Percentiles rank a stretch among this genome's conserved stretches.
Evolutionary conservation across 2,888 invertebrate species (phyloP).

Genomic region (Bombyx huttoni): DNA sequence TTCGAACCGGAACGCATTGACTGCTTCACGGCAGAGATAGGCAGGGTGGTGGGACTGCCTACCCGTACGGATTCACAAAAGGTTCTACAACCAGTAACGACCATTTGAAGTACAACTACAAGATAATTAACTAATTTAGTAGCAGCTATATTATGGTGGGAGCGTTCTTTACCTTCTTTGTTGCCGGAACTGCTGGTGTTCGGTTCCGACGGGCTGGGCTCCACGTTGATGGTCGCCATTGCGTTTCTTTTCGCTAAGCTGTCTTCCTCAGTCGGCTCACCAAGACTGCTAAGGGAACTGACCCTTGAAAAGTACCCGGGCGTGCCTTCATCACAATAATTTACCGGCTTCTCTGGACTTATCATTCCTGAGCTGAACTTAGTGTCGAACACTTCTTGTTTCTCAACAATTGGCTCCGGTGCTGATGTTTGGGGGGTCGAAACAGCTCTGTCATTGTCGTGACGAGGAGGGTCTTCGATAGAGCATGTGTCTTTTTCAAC

Average conservation of each 20-base stretch:
- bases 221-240: constrained; percentile 53
- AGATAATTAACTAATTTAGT: too few species aligned
- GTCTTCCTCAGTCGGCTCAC: constrained; percentile 64
- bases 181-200: constrained; percentile 40
- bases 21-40: too few species aligned
- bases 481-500: constrained; percentile 66
- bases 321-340: constrained; percentile 91
- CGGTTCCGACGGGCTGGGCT: constrained; percentile 37
- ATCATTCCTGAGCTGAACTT: constrained; percentile 79
- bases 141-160: background rate
- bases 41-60: too few species aligned
- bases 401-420: constrained; percentile 32
- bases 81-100: too few species aligned
- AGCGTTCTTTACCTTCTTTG: constrained; percentile 46
- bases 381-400: constrained; percentile 52
- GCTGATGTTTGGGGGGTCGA: constrained; percentile 33
- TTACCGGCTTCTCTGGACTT: constrained; percentile 84
- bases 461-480: constrained; percentile 56
- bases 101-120: too few species aligned
- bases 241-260: constrained; percentile 58
- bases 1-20: too few species aligned
- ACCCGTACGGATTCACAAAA: too few species aligned
- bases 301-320: constrained; percentile 83
- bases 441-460: constrained; percentile 56
- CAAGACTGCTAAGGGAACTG: constrained; percentile 74